Evolutionary conservation across 2,888 invertebrate genomes (phyloP), one percentile per base, ranked within the genome.

Genomic region (Heliconius sara): DNA sequence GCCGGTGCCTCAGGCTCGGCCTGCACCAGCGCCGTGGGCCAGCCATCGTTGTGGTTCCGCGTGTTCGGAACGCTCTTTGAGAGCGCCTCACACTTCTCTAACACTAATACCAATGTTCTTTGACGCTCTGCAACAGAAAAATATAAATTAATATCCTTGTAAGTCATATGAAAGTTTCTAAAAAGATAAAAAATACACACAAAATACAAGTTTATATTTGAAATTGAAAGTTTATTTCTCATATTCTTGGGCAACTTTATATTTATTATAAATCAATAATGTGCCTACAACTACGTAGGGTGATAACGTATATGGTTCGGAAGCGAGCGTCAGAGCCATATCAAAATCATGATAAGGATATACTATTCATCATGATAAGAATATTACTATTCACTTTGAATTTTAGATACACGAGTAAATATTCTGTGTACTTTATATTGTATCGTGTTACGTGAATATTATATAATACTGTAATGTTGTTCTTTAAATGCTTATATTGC

Each of bases 51-150:
- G 43, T 78, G 76, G 71, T 81, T 70, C 72, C 22, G 74, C 87
- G 89, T 88, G 84, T 84, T 80, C 79, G 88, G 89, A 85, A 92
- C 95, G 95, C 96, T 93, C 95, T 95, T 94, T 86, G 92, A 92
- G 95, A 95, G 94, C 95, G 96, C 93, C 95, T 95, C 96, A 93
- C 95, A 95, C 95, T 95, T 95, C 96, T 96, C 96, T 95, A 95
- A 95, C 95, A 95, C 95, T 95, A 93, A 95, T 96, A 94, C 91
- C 94, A 95, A 90, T 90, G 92, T 93, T 97, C 96, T 97, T 96
- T 97, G 97, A 96, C 96, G 97, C 97, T 97, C 97, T 97, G 94
- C 43, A 92, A 30, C 3, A 30, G 92, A n/a, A 52, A 47, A 78
- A 83, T n/a, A 27, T 0, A 30, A 5, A 25, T 43, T 68, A 25